These are phyloP conservation scores for Enteromius radiatus DNA, from an alignment of 2,797 vertebrate genomes.

Conservation along the genomic window DNA sequence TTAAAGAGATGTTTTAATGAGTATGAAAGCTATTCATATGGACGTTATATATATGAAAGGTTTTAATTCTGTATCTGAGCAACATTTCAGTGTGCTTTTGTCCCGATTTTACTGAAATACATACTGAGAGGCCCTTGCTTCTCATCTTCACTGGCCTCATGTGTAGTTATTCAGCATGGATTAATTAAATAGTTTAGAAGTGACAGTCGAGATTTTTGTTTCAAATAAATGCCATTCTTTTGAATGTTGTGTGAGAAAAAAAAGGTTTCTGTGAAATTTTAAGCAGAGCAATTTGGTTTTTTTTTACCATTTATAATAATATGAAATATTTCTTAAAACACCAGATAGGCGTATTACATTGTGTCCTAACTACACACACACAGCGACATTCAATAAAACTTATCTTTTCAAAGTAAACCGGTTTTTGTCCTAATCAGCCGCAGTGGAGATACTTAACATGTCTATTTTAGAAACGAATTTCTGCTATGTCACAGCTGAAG, in stretches of 20 bases:
- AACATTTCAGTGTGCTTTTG: neutral
- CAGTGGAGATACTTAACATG: neutral
- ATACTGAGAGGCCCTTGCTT: neutral
- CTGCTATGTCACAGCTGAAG: neutral
- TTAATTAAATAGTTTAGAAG: neutral
- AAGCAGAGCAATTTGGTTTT: too few relatives aligned
- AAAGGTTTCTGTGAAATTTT: neutral
- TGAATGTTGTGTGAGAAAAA: neutral
- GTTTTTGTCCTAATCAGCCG: neutral
- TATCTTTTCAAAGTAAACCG: neutral
- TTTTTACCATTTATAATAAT: neutral
- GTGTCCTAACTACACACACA: neutral
- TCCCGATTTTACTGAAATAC: neutral
- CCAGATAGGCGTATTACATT: neutral
- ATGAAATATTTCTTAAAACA: neutral
- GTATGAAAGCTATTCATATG: constrained; percentile 1
- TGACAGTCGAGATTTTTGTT: neutral
- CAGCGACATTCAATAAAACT: neutral
- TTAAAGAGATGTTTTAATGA: neutral
- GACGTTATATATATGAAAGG: neutral
- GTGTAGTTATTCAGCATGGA: neutral
- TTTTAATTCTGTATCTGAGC: neutral
- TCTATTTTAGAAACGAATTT: neutral
- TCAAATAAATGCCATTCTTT: neutral
- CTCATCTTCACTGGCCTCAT: neutral